Evolutionary conservation across 2,797 vertebrate species (phyloP).

Genomic region (Perodicticus potto): DNA sequence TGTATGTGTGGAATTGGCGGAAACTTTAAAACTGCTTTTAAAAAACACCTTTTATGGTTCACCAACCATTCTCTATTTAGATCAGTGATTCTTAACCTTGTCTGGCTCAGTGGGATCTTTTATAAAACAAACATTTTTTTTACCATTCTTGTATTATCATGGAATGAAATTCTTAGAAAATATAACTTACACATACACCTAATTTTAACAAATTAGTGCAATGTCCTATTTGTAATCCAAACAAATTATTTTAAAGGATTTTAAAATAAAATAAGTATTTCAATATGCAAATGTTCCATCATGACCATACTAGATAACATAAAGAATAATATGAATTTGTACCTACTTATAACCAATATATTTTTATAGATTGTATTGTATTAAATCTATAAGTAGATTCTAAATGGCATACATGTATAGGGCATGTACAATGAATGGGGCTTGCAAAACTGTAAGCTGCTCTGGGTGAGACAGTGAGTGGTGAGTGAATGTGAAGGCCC

Average conservation of each 20-base stretch:
- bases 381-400: no score
- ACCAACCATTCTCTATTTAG: not conserved
- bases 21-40: conserved; percentile 20
- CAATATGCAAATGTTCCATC: not conserved
- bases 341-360: not conserved
- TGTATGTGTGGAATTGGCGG: not conserved
- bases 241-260: not conserved
- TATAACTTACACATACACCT: not conserved
- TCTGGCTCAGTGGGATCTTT: not conserved
- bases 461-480: no score
- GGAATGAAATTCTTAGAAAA: not conserved
- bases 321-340: not conserved
- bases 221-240: not conserved
- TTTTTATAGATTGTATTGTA: not conserved
- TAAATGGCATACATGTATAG: no score
- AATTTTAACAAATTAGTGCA: conserved; percentile 6
- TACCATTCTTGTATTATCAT: not conserved
- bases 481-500: no score
- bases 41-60: not conserved
- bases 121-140: not conserved
- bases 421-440: no score
- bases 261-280: conserved; percentile 44
- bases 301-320: not conserved
- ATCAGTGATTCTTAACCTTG: not conserved
- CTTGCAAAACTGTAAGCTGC: no score